These are phyloP conservation scores for Ochropleura plecta DNA, from an alignment of 2,888 invertebrate species.

Conservation along the genomic window DNA sequence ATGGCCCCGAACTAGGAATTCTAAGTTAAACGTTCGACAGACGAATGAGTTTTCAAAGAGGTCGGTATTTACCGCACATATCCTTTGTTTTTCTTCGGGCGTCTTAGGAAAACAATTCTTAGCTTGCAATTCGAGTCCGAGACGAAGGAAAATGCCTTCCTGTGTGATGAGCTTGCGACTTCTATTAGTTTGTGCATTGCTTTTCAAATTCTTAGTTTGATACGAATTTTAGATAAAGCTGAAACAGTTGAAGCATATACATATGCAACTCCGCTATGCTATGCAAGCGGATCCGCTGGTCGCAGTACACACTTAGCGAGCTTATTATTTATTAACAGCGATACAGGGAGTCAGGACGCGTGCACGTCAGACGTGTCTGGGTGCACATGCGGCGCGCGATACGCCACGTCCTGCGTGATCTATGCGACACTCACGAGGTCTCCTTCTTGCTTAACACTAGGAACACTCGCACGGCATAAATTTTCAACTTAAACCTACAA, in stretches of 20 bases:
- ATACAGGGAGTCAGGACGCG: slow-evolving; percentile 51
- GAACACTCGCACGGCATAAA: slow-evolving; percentile 85
- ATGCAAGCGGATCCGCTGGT: slow-evolving; percentile 33
- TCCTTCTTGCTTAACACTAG: slow-evolving; percentile 83
- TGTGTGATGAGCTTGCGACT: slow-evolving; percentile 44
- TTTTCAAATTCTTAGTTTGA: slow-evolving; percentile 23
- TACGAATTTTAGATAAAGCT: slow-evolving; percentile 4
- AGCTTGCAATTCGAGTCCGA: slow-evolving; percentile 43
- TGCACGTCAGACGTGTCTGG: slow-evolving; percentile 56
- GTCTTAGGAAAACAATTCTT: slow-evolving; percentile 52
- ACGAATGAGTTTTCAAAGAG: slow-evolving; percentile 67
- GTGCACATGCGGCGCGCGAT: slow-evolving; percentile 83
- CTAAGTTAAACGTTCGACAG: slow-evolving; percentile 65
- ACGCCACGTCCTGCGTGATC: slow-evolving; percentile 85
- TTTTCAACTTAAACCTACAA: slow-evolving; percentile 85
- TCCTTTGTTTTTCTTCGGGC: slow-evolving; percentile 58
- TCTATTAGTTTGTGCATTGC: slow-evolving; percentile 41
- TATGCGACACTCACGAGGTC: slow-evolving; percentile 84
- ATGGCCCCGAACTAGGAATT: slow-evolving; percentile 70
- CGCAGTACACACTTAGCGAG: slow-evolving; percentile 48
- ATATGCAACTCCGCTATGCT: slow-evolving; percentile 9
- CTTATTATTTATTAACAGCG: slow-evolving; percentile 63
- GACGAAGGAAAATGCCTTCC: slow-evolving; percentile 44
- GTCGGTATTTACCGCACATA: slow-evolving; percentile 63
- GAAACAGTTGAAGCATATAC: slow-evolving; percentile 3